phyloP scores from a whole-genome alignment of 2,888 invertebrate species.

The Mamestra brassicae region DNA sequence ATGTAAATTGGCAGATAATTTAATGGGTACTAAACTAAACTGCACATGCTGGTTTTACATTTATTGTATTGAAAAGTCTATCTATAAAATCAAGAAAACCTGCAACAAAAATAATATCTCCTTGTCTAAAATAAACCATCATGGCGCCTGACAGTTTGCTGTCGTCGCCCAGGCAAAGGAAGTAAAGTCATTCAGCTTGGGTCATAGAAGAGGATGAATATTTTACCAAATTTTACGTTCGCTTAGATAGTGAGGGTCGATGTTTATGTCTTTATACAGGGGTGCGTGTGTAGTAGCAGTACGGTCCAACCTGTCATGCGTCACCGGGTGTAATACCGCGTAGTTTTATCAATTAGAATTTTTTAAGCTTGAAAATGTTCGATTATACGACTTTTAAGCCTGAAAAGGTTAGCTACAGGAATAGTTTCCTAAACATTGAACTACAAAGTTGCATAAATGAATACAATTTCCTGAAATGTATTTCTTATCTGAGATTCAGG shows the following conservation, averaged over 20 bases:
- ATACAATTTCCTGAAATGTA: background rate
- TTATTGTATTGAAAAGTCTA: background rate
- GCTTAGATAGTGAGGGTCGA: slow-evolving; percentile 70
- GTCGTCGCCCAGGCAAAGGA: slow-evolving; percentile 36
- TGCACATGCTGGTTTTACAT: background rate
- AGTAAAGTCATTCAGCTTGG: slow-evolving; percentile 45
- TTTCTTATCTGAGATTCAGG: slow-evolving; percentile 4
- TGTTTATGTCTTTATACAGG: slow-evolving; percentile 87
- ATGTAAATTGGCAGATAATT: slow-evolving; percentile 36
- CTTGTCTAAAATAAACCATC: slow-evolving; percentile 27
- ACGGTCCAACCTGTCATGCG: slow-evolving; percentile 78
- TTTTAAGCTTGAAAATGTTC: background rate
- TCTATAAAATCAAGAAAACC: background rate
- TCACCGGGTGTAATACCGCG: slow-evolving; percentile 71
- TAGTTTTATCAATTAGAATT: slow-evolving; percentile 67
- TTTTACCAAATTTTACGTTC: slow-evolving; percentile 78
- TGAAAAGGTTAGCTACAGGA: background rate
- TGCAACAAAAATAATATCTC: background rate
- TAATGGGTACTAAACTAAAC: slow-evolving; percentile 1
- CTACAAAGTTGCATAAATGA: slow-evolving; percentile 12
- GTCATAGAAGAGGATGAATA: slow-evolving; percentile 62
- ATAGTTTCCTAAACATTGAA: background rate
- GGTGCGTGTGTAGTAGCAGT: slow-evolving; percentile 83
- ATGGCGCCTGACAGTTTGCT: slow-evolving; percentile 19
- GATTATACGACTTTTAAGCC: background rate